Base-by-base conservation (phyloP, 2,113 vertebrate genomes). In the Xiphias gladius region DNA sequence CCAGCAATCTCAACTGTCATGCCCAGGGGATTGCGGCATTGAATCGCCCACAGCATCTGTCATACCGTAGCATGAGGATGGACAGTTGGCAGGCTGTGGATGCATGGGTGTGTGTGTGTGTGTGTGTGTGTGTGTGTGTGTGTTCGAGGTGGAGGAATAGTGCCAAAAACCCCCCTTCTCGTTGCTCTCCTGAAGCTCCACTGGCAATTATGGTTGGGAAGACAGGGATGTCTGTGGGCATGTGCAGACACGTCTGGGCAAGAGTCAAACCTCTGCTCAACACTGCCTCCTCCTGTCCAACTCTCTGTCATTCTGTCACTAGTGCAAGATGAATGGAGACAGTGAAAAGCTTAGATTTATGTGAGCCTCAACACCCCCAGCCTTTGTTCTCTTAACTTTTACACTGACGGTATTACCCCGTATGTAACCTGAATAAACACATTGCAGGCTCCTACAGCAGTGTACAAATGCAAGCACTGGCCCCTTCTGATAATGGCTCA, bases 181-280 rank as follows among this genome's bases (percentile, higher is more conserved):
- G 1, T 10, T 39, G 37, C 41, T 13, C 54, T 61, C 52, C 57
- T 67, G n/a, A 28, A 73, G 28, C 58, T 35, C 41, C 41, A 63
- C 32, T 22, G 0, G 62, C 41, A 14, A 8, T 61, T 57, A 62
- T 62, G 16, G 39, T 52, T 28, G 6, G 37, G 48, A 67, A 61
- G 55, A 78, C 46, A 58, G 65, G 22, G 74, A 61, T 20, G 50
- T 73, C 62, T 71, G 58, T 62, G 50, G 79, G 76, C 87, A 83
- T 89, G 89, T 91, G 76, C 72, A 72, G 63, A 79, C 86, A 79
- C 2, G 35, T 79, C 65, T 5, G n/a, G 79, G 43, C 65, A 41
- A 24, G 28, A 64, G 59, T 67, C 54, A 19, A 55, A 24, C 54
- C 64, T 24, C 19, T 46, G 70, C 85, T 85, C 79, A 39, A 55